These are phyloP conservation scores for Lymantria monacha DNA, from an alignment of 2,888 invertebrate genomes.

Conservation along the genomic window DNA sequence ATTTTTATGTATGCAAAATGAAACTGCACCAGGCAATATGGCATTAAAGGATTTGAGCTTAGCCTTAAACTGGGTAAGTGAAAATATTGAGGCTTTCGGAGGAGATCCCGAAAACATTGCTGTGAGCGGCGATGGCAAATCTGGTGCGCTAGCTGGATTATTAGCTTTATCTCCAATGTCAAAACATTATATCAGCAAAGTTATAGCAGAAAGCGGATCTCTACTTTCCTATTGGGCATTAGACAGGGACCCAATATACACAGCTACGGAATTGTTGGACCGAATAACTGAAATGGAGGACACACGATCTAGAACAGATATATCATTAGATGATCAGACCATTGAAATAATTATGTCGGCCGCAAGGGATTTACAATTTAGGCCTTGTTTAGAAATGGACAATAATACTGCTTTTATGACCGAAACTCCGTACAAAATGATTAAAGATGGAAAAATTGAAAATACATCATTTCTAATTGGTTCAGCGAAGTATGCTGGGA, in stretches of 20 bases:
- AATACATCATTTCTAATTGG: conserved; percentile 57
- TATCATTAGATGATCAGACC: conserved; percentile 26
- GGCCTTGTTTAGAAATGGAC: conserved; percentile 53
- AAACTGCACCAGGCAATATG: conserved; percentile 63
- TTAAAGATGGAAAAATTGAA: conserved; percentile 36
- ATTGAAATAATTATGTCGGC: conserved; percentile 35
- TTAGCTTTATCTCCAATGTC: conserved; percentile 53
- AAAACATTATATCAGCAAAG: conserved; percentile 50
- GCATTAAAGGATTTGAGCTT: conserved; percentile 63
- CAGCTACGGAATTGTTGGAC: conserved; percentile 49
- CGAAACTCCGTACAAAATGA: conserved; percentile 49
- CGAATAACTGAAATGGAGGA: conserved; percentile 41
- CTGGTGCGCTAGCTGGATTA: conserved; percentile 59
- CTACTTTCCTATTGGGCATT: conserved; percentile 60
- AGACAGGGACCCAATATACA: conserved; percentile 51
- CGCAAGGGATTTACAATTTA: conserved; percentile 40
- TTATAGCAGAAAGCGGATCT: conserved; percentile 65
- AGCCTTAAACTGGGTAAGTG: conserved; percentile 59
- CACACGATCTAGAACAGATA: background rate
- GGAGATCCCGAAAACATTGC: conserved; percentile 60
- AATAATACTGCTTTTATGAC: conserved; percentile 42
- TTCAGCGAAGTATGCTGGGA: conserved; percentile 55
- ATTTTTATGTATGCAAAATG: conserved; percentile 59
- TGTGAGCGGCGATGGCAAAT: conserved; percentile 60
- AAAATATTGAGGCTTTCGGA: conserved; percentile 60